phyloP scores from a whole-genome alignment of 2,113 vertebrate species.

The Myotis yumanensis region DNA sequence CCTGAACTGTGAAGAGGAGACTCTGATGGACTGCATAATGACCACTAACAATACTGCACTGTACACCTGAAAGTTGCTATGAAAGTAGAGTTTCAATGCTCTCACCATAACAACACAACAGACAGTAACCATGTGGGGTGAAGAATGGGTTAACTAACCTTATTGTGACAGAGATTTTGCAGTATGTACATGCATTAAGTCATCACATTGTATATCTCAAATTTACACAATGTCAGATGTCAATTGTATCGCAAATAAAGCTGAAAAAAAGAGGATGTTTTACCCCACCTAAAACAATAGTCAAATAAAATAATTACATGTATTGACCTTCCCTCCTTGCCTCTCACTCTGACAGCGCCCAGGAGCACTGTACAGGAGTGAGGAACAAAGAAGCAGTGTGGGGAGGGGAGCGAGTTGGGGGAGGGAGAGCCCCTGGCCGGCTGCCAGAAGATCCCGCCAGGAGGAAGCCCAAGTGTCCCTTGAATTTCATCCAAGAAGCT shows the following conservation, averaged over 20 bases:
- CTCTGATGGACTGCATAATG: background rate
- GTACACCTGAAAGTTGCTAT: background rate
- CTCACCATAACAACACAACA: background rate
- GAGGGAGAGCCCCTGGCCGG: conserved; percentile 46
- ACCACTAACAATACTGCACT: background rate
- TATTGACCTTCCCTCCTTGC: conserved; percentile 76
- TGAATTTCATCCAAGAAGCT: conserved; percentile 53
- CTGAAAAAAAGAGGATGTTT: background rate
- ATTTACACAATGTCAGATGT: background rate
- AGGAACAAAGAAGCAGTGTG: conserved; percentile 81
- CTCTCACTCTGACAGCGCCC: conserved; percentile 79
- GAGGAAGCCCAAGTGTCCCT: conserved; percentile 69
- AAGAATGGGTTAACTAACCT: background rate
- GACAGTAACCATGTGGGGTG: background rate
- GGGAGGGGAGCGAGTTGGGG: conserved; percentile 71
- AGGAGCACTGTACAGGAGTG: conserved; percentile 66
- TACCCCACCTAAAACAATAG: background rate
- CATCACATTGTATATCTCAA: background rate
- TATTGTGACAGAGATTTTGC: background rate
- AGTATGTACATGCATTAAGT: background rate
- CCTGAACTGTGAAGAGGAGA: background rate
- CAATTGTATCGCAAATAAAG: background rate
- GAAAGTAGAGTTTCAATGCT: background rate
- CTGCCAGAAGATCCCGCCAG: conserved; percentile 54
- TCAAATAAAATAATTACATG: conserved; percentile 10